Conservation (phyloP, 2,797 vertebrate genomes). For the Eulemur coronatus region DNA sequence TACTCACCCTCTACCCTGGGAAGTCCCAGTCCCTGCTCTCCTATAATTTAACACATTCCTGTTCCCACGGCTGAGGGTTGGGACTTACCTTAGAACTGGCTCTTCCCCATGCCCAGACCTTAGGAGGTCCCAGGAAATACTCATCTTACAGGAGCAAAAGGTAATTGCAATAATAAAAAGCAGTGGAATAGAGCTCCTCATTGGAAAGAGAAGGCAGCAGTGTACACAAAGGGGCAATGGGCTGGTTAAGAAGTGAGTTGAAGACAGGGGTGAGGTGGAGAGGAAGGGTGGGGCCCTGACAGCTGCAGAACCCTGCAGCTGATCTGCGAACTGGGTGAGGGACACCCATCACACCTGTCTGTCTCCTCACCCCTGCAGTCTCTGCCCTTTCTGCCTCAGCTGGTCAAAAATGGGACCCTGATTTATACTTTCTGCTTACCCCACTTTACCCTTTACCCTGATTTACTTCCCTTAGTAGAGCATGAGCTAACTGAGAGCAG, state of each 20-base stretch:
- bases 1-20: neutral
- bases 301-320: neutral
- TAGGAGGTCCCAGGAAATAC: neutral
- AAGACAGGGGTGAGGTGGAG: neutral
- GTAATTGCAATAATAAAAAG: neutral
- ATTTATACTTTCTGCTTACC: neutral
- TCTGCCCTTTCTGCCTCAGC: neutral
- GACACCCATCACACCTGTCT: no score
- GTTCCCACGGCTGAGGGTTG: neutral
- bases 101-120: neutral
- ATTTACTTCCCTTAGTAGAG: neutral
- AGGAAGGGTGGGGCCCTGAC: no score
- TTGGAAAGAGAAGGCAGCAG: neutral
- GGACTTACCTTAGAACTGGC: neutral
- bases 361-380: rapidly evolving
- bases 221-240: neutral
- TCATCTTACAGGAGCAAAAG: neutral
- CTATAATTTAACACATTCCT: no score
- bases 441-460: neutral
- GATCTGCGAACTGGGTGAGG: neutral
- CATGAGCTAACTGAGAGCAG: no score
- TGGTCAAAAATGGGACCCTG: neutral
- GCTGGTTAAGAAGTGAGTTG: neutral
- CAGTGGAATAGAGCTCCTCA: neutral
- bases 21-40: neutral